Evolutionary conservation across 1,140 invertebrate species (phyloP), one percentile per base, ranked within the genome.

Genomic region (Aphidius ervi): DNA sequence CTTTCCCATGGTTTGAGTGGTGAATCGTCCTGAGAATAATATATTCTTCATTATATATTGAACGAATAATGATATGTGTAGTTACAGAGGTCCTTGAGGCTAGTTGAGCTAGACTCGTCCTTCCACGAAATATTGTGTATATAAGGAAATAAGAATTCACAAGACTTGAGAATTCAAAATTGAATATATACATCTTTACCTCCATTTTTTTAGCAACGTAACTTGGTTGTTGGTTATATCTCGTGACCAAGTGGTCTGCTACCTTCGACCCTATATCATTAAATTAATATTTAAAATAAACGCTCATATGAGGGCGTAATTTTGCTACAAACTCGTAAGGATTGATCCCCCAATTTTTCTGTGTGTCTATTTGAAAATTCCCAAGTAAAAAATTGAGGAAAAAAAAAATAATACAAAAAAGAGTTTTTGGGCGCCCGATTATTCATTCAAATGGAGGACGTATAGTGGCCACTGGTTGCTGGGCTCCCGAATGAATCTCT

Each of bases 281-380:
- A 74, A 75, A 75, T 77, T 70, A 76, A 67, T 69, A 68, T 68
- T 75, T 16, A 16, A 72, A 74, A 74, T 74, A 71, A 74, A 70
- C 65, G 68, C 71, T 74, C 74, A 73, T 67, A 70, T 71, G 74
- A 65, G 61, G 70, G 69, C 63, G 70, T 70, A 68, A 68, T 68
- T 70, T 68, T 63, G 37, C 41, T 45, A 48, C 8, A 43, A 37
- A 10, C 23, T 48, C 16, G 16, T 16, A 16, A 16, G 16, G 16
- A 16, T 16, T 1, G 1, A 16, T 16, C 16, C 1, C 1, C 16
- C 56, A 9, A 40, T 31, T 8, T 50, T 39, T 31, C 7, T 50
- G 6, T 8, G 20, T 56, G n/a, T 31, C 5, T 37, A 39, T n/a
- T 16, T 41, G 37, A 7, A 40, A 40, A 10, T 37, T 5, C 6